Evolutionary conservation across 53 echinoderm and acorn worm genomes (phyloP).

Genomic region (Holothuria leucospilota): DNA sequence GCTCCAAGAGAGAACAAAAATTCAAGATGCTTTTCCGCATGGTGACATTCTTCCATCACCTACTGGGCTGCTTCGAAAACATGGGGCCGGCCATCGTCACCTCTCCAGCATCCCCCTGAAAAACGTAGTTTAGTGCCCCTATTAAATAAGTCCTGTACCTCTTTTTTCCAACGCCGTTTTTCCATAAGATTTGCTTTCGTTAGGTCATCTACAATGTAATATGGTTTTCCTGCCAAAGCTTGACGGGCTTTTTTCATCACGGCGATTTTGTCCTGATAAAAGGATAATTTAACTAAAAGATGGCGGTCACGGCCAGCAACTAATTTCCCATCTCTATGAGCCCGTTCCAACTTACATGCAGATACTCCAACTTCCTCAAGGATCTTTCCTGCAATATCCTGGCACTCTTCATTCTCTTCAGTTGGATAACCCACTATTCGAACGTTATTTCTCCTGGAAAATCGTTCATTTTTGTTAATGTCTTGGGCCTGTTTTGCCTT

Average conservation of each 20-base stretch:
- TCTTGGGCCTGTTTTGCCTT: conserved; percentile 2
- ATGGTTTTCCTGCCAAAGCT: conserved; percentile 12
- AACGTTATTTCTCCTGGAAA: conserved; percentile 14
- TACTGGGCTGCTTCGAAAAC: neutral
- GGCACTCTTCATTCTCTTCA: conserved; percentile 25
- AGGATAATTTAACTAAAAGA: conserved; percentile 26
- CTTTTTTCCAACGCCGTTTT: conserved; percentile 17
- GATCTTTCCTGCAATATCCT: conserved; percentile 4
- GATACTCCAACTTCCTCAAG: conserved; percentile 18
- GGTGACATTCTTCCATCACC: neutral
- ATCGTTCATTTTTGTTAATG: conserved; percentile 22
- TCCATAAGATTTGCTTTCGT: neutral
- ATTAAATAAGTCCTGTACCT: conserved; percentile 9
- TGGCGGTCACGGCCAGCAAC: conserved; percentile 20
- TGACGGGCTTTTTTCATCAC: too few relatives aligned
- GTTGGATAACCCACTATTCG: too few relatives aligned
- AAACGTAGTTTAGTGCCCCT: conserved; percentile 36
- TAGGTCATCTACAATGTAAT: conserved; percentile 25
- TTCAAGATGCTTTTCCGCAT: neutral
- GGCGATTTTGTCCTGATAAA: conserved; percentile 43
- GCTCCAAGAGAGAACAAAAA: neutral
- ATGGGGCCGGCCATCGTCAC: conserved; percentile 7
- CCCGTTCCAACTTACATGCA: conserved; percentile 7
- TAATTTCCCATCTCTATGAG: conserved; percentile 21
- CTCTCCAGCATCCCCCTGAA: conserved; percentile 30